These are phyloP conservation scores for Drosophila sturtevanti DNA, from an alignment of 1,140 invertebrate species.

Conservation along the genomic window DNA sequence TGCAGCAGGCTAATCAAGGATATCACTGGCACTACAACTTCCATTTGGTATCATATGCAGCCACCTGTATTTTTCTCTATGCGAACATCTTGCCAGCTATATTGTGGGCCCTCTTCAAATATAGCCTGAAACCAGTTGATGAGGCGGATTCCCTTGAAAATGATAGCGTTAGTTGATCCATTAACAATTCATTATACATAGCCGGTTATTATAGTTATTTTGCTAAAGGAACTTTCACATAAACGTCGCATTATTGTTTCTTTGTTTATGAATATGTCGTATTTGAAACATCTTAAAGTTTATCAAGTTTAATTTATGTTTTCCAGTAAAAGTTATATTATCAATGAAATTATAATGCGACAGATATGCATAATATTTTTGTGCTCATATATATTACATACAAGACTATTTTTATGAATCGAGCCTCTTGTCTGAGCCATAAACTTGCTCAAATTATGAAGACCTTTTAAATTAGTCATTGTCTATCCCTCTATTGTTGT, in stretches of 20 bases:
- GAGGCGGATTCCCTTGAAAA: slow-evolving; percentile 85
- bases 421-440: neutral
- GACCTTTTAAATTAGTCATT: neutral
- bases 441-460: neutral
- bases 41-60: slow-evolving; percentile 95
- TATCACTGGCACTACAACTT: slow-evolving; percentile 96
- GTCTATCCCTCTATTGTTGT: slow-evolving; percentile 4
- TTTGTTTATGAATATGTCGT: too few relatives aligned
- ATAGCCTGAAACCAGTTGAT: slow-evolving; percentile 85
- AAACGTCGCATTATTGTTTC: too few relatives aligned
- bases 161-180: slow-evolving; percentile 72
- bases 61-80: slow-evolving; percentile 94
- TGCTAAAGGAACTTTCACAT: too few relatives aligned
- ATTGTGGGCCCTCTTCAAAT: slow-evolving; percentile 94
- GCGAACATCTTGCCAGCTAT: slow-evolving; percentile 92
- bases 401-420: neutral
- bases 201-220: neutral
- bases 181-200: neutral
- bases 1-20: slow-evolving; percentile 87
- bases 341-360: too few relatives aligned
- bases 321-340: too few relatives aligned
- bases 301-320: too few relatives aligned
- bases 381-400: too few relatives aligned
- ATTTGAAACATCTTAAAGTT: too few relatives aligned
- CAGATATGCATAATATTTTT: too few relatives aligned